Evolutionary conservation across 2,888 invertebrate genomes (phyloP).

Genomic region (Diaprepes abbreviatus): DNA sequence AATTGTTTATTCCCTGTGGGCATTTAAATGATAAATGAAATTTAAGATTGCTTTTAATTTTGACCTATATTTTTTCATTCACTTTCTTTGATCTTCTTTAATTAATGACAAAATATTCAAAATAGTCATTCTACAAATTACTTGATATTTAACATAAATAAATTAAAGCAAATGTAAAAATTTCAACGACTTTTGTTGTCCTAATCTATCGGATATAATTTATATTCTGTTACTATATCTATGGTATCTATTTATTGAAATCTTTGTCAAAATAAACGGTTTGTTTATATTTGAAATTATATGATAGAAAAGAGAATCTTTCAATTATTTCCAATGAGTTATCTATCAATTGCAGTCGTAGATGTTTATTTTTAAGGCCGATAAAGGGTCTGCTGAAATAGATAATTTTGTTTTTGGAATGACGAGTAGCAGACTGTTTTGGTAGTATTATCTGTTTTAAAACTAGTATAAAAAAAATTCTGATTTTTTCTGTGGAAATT

Average conservation of each 20-base stretch:
- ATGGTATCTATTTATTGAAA: slow-evolving; percentile 1
- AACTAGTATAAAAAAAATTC: too few relatives aligned
- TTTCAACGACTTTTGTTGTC: background rate
- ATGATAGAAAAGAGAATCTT: background rate
- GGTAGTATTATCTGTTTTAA: too few relatives aligned
- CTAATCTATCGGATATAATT: background rate
- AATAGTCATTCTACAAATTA: background rate
- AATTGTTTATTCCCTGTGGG: too few relatives aligned
- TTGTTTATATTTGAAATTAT: slow-evolving; percentile 9
- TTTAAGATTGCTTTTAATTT: too few relatives aligned
- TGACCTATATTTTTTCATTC: too few relatives aligned
- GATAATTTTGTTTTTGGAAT: too few relatives aligned
- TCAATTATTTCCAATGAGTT: background rate
- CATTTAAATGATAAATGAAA: too few relatives aligned
- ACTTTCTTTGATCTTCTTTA: background rate
- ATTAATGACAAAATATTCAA: background rate
- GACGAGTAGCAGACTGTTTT: too few relatives aligned
- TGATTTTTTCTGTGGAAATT: too few relatives aligned
- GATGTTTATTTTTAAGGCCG: too few relatives aligned
- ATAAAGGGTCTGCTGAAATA: too few relatives aligned
- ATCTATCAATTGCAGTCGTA: too few relatives aligned
- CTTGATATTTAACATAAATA: background rate
- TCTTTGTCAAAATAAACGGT: slow-evolving; percentile 3
- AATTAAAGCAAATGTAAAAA: background rate
- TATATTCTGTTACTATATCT: background rate